These are phyloP conservation scores for Cinclus mexicanus DNA, from an alignment of 2,113 vertebrate genomes.

Conservation along the genomic window DNA sequence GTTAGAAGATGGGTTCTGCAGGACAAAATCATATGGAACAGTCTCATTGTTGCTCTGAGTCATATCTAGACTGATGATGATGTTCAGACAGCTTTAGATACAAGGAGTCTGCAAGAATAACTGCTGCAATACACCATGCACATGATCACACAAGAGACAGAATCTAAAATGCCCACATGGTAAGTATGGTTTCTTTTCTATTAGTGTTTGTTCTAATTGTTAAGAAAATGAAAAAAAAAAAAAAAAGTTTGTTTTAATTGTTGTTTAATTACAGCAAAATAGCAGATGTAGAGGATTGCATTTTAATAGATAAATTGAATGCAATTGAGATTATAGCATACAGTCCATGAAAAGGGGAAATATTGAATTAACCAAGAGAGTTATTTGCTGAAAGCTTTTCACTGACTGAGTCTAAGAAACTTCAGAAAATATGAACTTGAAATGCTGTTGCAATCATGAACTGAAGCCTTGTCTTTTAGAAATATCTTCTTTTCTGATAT, in stretches of 20 bases:
- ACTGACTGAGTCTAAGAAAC: background rate
- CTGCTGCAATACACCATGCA: background rate
- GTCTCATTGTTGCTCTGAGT: background rate
- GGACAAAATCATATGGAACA: background rate
- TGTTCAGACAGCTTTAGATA: background rate
- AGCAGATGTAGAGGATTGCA: too few relatives aligned
- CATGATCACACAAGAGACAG: background rate
- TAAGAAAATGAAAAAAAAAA: background rate
- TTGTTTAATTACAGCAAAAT: background rate
- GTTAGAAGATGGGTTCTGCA: background rate
- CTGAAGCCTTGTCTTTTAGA: background rate
- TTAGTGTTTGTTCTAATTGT: background rate
- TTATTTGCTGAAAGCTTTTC: background rate
- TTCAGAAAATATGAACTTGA: background rate
- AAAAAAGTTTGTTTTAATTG: background rate
- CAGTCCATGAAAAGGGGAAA: background rate
- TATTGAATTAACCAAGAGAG: background rate
- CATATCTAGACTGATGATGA: background rate
- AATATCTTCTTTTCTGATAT: background rate
- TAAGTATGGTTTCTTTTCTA: background rate
- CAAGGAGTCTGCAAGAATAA: background rate
- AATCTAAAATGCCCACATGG: background rate
- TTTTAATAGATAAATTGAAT: background rate
- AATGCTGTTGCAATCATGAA: background rate
- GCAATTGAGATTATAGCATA: background rate